Conservation (phyloP, 2,888 invertebrate genomes). For the Hetaerina titia region DNA sequence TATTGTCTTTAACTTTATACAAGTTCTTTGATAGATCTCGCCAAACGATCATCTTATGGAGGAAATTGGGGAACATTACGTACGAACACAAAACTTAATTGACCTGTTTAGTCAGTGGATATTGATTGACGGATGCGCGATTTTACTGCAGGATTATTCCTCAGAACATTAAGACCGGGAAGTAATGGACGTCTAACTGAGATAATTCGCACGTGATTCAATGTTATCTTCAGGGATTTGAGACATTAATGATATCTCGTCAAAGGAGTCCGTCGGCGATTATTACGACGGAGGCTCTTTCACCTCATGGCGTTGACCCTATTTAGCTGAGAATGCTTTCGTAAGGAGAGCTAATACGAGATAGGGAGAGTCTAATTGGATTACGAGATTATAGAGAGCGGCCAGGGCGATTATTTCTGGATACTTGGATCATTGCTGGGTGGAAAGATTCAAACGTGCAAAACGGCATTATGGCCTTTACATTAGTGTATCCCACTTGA, state of each 20-base stretch:
- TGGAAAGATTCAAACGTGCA: neutral
- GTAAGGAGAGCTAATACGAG: neutral
- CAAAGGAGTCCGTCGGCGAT: neutral
- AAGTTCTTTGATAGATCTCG: no score
- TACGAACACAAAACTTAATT: no score
- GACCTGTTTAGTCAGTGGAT: no score
- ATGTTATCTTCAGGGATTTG: neutral
- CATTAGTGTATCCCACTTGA: no score
- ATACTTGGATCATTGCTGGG: neutral
- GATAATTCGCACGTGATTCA: neutral
- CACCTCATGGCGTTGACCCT: neutral
- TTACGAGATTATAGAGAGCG: neutral
- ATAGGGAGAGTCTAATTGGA: neutral
- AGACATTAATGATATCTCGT: neutral
- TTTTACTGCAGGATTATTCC: no score
- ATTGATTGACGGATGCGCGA: no score
- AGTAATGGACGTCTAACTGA: neutral
- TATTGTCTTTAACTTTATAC: no score
- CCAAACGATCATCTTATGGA: no score
- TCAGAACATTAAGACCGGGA: neutral
- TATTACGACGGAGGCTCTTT: neutral
- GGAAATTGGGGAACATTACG: no score
- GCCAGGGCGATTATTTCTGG: neutral
- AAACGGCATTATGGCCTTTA: neutral
- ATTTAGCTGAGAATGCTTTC: neutral